phyloP scores from a whole-genome alignment of 2,113 vertebrate genomes.

The Alces alces region DNA sequence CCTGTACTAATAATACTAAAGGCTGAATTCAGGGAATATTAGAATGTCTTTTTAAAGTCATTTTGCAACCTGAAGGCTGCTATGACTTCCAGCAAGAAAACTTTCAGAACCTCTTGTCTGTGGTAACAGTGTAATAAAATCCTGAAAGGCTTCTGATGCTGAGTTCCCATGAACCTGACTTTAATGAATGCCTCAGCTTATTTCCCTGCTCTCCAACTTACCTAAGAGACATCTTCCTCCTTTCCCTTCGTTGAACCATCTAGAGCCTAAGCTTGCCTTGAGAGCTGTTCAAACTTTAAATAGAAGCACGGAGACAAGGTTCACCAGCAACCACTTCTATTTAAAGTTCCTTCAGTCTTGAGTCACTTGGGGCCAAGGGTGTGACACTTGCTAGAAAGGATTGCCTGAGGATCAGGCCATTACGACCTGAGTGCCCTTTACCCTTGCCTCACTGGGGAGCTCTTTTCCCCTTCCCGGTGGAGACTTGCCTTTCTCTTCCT shows the following conservation, averaged over 20 bases:
- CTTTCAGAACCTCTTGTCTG: background rate
- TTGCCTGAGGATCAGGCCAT: background rate
- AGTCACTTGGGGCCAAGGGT: slow-evolving; percentile 40
- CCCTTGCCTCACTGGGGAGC: slow-evolving; percentile 8
- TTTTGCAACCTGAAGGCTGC: background rate
- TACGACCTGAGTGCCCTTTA: background rate
- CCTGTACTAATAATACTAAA: background rate
- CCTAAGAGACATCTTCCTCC: background rate
- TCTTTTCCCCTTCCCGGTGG: background rate
- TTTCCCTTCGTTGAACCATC: background rate
- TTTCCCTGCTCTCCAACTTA: background rate
- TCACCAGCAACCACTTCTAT: slow-evolving; percentile 33
- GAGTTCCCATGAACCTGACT: background rate
- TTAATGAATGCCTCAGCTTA: background rate
- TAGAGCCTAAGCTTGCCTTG: background rate
- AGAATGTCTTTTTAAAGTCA: background rate
- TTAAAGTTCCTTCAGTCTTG: slow-evolving; percentile 30
- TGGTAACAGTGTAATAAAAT: background rate
- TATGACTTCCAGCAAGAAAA: background rate
- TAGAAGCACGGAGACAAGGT: background rate
- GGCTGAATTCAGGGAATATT: background rate
- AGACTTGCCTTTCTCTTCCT: background rate
- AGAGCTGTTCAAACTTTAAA: background rate
- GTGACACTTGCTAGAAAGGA: background rate
- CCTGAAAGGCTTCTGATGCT: background rate